phyloP scores from a whole-genome alignment of 2,797 vertebrate genomes.

The Molossus molossus region DNA sequence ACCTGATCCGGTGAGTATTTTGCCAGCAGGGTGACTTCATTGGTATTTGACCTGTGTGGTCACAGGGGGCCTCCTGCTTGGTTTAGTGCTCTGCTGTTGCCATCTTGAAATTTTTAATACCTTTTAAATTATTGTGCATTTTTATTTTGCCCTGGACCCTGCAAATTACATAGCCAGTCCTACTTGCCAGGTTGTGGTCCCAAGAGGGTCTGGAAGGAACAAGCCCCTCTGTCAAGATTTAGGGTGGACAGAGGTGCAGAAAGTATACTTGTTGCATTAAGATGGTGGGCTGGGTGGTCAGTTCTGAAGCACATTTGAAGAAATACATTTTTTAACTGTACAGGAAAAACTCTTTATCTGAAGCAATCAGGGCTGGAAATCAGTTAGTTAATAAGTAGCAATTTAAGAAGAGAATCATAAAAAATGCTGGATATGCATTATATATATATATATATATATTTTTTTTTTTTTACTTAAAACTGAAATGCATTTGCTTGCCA shows the following conservation, averaged over 20 bases:
- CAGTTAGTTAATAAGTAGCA: constrained; percentile 7
- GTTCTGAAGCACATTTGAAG: constrained; percentile 18
- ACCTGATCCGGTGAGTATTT: constrained; percentile 93
- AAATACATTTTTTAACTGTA: not conserved
- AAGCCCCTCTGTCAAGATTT: not conserved
- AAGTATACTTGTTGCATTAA: not conserved
- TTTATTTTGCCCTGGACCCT: not conserved
- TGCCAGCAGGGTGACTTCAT: not conserved
- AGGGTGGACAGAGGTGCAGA: not conserved
- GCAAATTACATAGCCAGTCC: not conserved
- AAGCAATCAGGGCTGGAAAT: not conserved
- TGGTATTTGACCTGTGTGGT: accelerated
- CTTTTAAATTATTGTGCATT: not conserved
- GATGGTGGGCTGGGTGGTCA: not conserved
- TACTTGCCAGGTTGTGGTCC: not conserved
- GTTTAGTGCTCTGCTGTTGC: not conserved
- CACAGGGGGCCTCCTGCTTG: not conserved
- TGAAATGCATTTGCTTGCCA: not conserved
- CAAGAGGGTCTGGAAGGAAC: not conserved
- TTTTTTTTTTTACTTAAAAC: constrained; percentile 16
- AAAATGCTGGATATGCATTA: not conserved
- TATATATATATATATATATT: not conserved
- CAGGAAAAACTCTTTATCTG: not conserved
- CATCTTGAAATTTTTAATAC: constrained; percentile 12
- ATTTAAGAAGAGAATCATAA: constrained; percentile 11